Base-by-base conservation (phyloP, 2,888 invertebrate genomes). In the Azorinus chamasolen region DNA sequence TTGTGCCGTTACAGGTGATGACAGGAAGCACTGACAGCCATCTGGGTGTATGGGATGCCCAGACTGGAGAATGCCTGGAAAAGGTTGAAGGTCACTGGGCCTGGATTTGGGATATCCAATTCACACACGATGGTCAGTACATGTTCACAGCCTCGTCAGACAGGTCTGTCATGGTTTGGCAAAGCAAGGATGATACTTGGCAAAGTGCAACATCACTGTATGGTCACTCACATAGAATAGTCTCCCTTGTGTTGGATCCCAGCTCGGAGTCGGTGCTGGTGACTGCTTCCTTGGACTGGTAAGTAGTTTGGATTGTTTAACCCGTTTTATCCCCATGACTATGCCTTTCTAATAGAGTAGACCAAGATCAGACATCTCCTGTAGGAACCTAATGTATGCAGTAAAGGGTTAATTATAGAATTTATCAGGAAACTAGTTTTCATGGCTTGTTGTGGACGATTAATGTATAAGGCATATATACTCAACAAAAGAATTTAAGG, bases 101-200 rank as follows among this genome's bases (percentile, higher is more conserved):
- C 4, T 61, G 69, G 69, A 65, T 75, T 8, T 70, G 64, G 59
- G 64, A 64, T 22, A 83, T 91, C 12, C 80, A 82, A n/a, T 62
- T 87, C 24, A 85, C 80, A 27, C 79, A 76, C 16, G 84, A 86
- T 55, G 72, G 83, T 18, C 66, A 69, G 18, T 70, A 59, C 0
- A 51, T 91, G 65, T 91, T 86, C 74, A 79, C 88, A n/a, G 89
- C 89, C 18, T 75, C 75, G 0, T 63, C 64, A 12, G 75, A 75
- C 25, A 51, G 70, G 18, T 51, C 69, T 1, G 65, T 75, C 45
- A 75, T 64, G 48, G 46, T 69, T 27, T 64, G 69, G 74, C 27
- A 4, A n/a, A n/a, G n/a, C 50, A 37, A 41, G 16, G 22, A 55
- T 6, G 22, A 41, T 6, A 32, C 24, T 6, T 75, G 75, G 75